Evolutionary conservation across 2,888 invertebrate species (phyloP).

Genomic region (Unio delphinus): DNA sequence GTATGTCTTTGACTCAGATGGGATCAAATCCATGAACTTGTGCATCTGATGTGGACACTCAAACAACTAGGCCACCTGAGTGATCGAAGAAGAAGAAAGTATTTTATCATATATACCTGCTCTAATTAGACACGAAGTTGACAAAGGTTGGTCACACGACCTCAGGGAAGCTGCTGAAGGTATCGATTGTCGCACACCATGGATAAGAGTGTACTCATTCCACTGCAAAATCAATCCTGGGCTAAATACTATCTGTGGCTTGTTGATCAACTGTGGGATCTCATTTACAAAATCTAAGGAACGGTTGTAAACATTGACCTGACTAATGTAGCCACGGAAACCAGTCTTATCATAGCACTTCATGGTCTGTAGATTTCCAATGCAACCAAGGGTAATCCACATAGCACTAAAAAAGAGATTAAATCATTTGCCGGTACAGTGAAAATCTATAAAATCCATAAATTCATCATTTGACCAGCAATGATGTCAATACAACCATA

Average conservation of each 20-base stretch:
- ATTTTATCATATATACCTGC: too few species aligned
- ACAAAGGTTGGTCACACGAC: background rate
- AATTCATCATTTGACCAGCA: too few species aligned
- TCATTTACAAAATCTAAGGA: constrained; percentile 37
- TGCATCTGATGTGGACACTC: too few species aligned
- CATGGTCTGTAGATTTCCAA: constrained; percentile 33
- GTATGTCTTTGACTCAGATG: too few species aligned
- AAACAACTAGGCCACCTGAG: too few species aligned
- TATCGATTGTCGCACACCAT: constrained; percentile 27
- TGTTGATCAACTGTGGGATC: constrained; percentile 21
- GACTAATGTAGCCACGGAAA: constrained; percentile 57
- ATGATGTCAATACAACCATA: too few species aligned
- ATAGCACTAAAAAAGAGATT: constrained; percentile 29
- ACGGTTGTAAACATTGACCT: constrained; percentile 49
- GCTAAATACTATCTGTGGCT: constrained; percentile 18
- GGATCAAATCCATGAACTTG: too few species aligned
- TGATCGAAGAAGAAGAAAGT: too few species aligned
- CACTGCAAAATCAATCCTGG: constrained; percentile 32
- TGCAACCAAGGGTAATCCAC: constrained; percentile 53
- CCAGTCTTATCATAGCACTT: constrained; percentile 27
- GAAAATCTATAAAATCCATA: too few species aligned
- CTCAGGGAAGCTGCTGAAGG: constrained; percentile 27
- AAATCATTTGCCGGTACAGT: background rate
- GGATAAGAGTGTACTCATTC: constrained; percentile 44
- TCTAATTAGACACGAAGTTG: too few species aligned